Evolutionary conservation across 1,140 invertebrate species (phyloP).

Genomic region (Calycopis cecrops): DNA sequence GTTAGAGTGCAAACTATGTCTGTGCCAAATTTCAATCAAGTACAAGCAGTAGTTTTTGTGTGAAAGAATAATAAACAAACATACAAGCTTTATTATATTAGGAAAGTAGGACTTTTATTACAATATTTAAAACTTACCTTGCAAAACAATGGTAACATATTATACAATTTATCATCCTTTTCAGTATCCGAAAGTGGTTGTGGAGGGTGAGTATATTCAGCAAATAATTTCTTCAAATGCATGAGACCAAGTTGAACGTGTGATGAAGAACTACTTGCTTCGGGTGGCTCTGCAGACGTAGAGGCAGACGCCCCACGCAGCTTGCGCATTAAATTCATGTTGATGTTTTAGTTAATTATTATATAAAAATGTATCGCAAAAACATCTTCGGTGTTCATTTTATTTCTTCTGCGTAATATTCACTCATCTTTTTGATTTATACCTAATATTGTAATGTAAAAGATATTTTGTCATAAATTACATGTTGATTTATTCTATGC

Average conservation of each 20-base stretch:
- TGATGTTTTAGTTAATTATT: background rate
- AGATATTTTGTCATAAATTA: conserved; percentile 14
- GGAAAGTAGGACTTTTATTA: too few relatives aligned
- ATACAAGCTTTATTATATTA: too few relatives aligned
- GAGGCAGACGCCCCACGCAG: conserved; percentile 79
- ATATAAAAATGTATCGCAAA: conserved; percentile 20
- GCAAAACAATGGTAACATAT: conserved; percentile 98
- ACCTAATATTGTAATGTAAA: background rate
- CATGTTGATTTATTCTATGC: background rate
- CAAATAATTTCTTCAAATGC: conserved; percentile 97
- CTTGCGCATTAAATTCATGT: conserved; percentile 90
- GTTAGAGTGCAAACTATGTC: too few relatives aligned
- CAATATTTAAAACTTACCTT: conserved; percentile 81
- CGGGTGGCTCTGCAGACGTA: conserved; percentile 53
- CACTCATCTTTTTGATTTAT: conserved; percentile 1
- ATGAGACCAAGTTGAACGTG: conserved; percentile 93
- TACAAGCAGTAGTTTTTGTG: too few relatives aligned
- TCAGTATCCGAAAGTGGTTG: conserved; percentile 88
- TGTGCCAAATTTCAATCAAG: too few relatives aligned
- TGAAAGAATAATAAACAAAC: too few relatives aligned
- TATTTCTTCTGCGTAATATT: conserved; percentile 17
- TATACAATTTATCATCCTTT: conserved; percentile 95
- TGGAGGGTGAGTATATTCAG: conserved; percentile 92
- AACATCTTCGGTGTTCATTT: conserved; percentile 1
- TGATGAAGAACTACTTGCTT: conserved; percentile 77